These are phyloP conservation scores for Calephelis virginiensis DNA, from an alignment of 1,140 invertebrate species.

Conservation along the genomic window DNA sequence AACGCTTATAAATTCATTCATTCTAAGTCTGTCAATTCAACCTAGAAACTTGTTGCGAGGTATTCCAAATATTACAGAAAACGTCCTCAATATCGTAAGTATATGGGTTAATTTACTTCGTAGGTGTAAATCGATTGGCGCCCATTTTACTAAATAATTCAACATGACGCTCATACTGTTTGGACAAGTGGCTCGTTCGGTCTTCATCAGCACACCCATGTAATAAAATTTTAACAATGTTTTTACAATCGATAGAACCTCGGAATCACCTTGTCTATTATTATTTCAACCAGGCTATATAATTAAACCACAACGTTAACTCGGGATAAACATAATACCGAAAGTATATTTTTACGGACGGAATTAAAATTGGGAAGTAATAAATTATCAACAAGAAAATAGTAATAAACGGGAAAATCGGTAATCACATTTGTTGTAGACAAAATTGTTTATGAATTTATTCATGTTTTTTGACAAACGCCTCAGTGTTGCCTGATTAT, in stretches of 20 bases:
- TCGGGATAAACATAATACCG: conserved; percentile 19
- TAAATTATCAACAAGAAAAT: background rate
- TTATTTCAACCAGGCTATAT: conserved; percentile 49
- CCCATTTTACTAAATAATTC: conserved; percentile 66
- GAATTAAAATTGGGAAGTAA: background rate
- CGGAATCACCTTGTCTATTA: conserved; percentile 39
- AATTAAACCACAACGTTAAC: conserved; percentile 13
- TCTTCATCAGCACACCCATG: conserved; percentile 69
- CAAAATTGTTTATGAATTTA: no score
- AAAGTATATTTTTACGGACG: background rate
- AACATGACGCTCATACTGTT: conserved; percentile 58
- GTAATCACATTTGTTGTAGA: no score
- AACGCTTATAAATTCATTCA: no score
- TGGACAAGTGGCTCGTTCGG: conserved; percentile 69
- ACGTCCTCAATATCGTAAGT: background rate
- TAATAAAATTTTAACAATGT: conserved; percentile 76
- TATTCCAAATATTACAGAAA: no score
- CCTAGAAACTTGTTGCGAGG: no score
- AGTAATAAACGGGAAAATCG: no score
- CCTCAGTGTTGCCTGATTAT: no score
- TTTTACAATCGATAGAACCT: conserved; percentile 64
- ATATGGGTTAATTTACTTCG: conserved; percentile 34
- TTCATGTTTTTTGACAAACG: no score
- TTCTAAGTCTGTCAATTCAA: no score
- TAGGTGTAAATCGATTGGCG: conserved; percentile 72